These are phyloP conservation scores for Arothron firmamentum DNA, from an alignment of 2,113 vertebrate genomes.

Conservation along the genomic window DNA sequence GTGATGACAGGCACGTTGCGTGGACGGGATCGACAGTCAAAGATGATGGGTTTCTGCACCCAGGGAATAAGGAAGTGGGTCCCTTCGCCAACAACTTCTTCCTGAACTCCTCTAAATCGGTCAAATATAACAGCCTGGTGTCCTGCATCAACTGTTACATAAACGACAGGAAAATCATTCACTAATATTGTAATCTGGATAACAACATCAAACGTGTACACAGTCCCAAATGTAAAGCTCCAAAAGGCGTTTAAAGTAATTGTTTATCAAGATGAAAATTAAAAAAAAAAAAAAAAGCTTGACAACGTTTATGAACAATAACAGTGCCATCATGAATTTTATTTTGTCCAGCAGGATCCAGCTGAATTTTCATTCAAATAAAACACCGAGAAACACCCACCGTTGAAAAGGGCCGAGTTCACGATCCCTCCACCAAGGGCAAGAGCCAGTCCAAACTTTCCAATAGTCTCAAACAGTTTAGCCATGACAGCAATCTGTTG, in stretches of 20 bases:
- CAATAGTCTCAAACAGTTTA: slow-evolving; percentile 88
- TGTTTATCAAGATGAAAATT: no score
- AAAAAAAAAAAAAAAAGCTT: no score
- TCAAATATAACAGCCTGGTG: slow-evolving; percentile 95
- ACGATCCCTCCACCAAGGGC: slow-evolving; percentile 87
- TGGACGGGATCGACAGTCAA: slow-evolving; percentile 93
- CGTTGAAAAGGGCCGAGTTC: slow-evolving; percentile 94
- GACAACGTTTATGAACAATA: no score
- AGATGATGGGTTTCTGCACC: slow-evolving; percentile 96
- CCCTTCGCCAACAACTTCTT: slow-evolving; percentile 85
- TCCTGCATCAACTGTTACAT: slow-evolving; percentile 86
- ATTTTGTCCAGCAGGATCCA: no score
- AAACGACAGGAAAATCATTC: not conserved
- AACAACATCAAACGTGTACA: not conserved
- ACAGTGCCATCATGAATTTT: no score
- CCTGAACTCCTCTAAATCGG: slow-evolving; percentile 89
- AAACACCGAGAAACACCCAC: slow-evolving; percentile 56
- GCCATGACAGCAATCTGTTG: slow-evolving; percentile 70
- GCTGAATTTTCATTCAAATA: not conserved
- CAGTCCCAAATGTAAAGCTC: not conserved
- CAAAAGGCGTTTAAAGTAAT: no score
- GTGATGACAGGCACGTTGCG: slow-evolving; percentile 95
- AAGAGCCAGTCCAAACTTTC: slow-evolving; percentile 90
- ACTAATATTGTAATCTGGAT: not conserved
- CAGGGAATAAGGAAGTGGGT: slow-evolving; percentile 97